Conservation (phyloP, 2,113 vertebrate genomes). For the Spheniscus mendiculus region DNA sequence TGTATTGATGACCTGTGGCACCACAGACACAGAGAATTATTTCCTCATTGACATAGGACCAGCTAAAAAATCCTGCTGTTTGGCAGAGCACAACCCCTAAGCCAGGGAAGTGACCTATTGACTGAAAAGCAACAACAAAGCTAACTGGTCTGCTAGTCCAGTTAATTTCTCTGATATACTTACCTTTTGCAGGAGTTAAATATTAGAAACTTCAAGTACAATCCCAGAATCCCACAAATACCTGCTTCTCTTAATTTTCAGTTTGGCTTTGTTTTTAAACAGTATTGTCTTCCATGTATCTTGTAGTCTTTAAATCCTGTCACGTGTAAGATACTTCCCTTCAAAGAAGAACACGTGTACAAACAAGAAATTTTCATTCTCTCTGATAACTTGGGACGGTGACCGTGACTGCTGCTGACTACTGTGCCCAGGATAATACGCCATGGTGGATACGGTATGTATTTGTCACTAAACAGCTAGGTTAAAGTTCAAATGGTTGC, state of each 20-base stretch:
- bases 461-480: neutral
- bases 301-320: neutral
- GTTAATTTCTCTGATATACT: neutral
- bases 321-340: neutral
- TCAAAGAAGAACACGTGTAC: neutral
- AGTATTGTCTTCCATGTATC: neutral
- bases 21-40: neutral
- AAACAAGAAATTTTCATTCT: neutral
- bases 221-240: neutral
- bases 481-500: neutral
- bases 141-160: neutral
- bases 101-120: neutral
- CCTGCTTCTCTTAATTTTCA: neutral
- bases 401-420: neutral
- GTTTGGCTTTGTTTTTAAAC: neutral
- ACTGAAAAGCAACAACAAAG: conserved; percentile 12
- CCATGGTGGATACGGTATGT: fast-evolving
- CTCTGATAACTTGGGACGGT: neutral
- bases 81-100: conserved; percentile 12
- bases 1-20: neutral
- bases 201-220: neutral
- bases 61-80: neutral
- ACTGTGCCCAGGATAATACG: neutral
- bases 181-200: neutral
- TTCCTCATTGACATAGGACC: neutral